Percentiles rank a stretch among this genome's conserved stretches.
phyloP scores from a whole-genome alignment of 2,113 vertebrate species.

The Shinisaurus crocodilurus region DNA sequence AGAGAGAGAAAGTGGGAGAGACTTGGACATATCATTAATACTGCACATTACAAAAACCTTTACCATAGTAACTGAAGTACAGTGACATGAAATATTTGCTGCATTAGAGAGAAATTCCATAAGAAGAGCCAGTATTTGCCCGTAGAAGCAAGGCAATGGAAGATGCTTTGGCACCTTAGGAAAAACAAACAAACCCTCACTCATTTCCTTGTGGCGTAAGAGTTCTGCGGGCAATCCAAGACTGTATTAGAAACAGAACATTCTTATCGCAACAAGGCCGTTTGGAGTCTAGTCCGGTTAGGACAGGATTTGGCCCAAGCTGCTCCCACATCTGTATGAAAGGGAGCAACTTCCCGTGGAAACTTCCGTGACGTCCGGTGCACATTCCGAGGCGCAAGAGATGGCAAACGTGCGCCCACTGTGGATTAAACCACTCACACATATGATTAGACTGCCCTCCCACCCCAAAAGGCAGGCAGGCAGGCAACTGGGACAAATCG shows the following conservation, averaged over 20 bases:
- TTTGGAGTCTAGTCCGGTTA: neutral
- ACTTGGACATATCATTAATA: conserved; percentile 16
- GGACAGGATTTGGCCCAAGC: neutral
- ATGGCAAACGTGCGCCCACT: neutral
- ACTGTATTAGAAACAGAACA: too few species aligned
- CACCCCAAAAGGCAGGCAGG: neutral
- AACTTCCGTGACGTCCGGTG: neutral
- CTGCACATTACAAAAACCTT: neutral
- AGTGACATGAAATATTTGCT: conserved; percentile 13
- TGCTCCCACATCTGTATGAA: too few species aligned
- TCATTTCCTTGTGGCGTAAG: neutral
- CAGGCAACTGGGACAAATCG: neutral
- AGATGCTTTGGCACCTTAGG: neutral
- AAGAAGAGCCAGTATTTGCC: neutral
- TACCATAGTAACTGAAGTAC: conserved; percentile 28
- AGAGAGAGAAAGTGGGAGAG: too few species aligned
- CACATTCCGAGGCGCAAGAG: too few species aligned
- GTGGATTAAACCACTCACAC: neutral
- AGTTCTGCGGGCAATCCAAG: neutral
- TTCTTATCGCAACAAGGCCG: neutral
- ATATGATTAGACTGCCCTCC: neutral
- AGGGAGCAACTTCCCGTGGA: neutral
- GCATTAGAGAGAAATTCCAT: conserved; percentile 13
- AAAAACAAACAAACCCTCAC: neutral
- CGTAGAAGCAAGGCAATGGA: neutral